phyloP scores from a whole-genome alignment of 2,113 vertebrate genomes.

The Rhynchomys soricoides region DNA sequence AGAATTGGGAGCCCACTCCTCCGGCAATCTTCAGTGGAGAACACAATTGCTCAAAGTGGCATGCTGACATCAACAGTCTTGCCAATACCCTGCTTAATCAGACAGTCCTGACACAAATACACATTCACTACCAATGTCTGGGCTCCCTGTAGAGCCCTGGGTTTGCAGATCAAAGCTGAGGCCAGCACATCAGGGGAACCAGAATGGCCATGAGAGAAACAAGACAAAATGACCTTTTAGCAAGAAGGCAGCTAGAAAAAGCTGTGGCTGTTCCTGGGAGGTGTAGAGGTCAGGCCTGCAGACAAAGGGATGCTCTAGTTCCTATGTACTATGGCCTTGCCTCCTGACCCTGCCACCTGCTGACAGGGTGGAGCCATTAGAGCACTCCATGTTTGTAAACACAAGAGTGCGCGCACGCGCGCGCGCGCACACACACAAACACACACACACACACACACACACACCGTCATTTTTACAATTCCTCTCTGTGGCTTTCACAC shows the following conservation, averaged over 20 bases:
- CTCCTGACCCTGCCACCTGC: not conserved
- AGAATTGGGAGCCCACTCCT: not conserved
- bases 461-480: not conserved
- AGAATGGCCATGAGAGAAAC: conserved; percentile 59
- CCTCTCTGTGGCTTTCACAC: not conserved
- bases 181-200: conserved; percentile 28
- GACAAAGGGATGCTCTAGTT: not conserved
- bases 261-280: conserved; percentile 8
- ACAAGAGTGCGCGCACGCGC: too few species aligned
- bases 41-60: not conserved
- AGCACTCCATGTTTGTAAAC: not conserved
- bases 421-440: too few species aligned
- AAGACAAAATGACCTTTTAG: conserved; percentile 55
- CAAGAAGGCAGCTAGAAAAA: not conserved
- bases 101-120: conserved; percentile 61
- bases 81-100: conserved; percentile 61
- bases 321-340: not conserved
- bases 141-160: conserved; percentile 41
- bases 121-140: conserved; percentile 56
- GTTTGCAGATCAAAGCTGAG: conserved; percentile 69
- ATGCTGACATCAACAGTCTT: not conserved
- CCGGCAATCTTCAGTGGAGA: not conserved
- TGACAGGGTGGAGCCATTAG: not conserved
- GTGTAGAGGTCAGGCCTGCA: not conserved
- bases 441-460: too few species aligned